Evolutionary conservation across 2,888 invertebrate genomes (phyloP).

Genomic region (Perizoma flavofasciatum): DNA sequence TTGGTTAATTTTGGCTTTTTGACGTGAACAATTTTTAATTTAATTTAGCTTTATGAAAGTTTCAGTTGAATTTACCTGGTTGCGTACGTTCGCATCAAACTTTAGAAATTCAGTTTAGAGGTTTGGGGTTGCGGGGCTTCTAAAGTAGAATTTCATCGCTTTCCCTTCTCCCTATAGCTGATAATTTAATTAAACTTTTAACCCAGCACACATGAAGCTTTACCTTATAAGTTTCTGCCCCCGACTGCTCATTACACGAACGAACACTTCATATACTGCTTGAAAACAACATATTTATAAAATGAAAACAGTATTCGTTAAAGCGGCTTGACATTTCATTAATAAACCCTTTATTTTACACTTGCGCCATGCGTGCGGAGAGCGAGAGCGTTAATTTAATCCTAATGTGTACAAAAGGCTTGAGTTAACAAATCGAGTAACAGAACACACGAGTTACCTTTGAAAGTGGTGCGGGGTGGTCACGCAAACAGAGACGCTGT

Average conservation of each 20-base stretch:
- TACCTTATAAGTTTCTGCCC: slow-evolving; percentile 18
- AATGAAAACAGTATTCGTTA: slow-evolving; percentile 18
- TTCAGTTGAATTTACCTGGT: slow-evolving; percentile 54
- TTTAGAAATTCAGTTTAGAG: slow-evolving; percentile 27
- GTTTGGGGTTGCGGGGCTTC: slow-evolving; percentile 22
- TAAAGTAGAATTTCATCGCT: slow-evolving; percentile 25
- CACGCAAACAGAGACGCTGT: slow-evolving; percentile 55
- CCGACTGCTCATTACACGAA: slow-evolving; percentile 24
- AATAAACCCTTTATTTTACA: slow-evolving; percentile 20
- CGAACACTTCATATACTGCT: slow-evolving; percentile 16
- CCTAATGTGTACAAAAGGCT: slow-evolving; percentile 35
- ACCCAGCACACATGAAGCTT: slow-evolving; percentile 22
- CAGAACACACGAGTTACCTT: slow-evolving; percentile 29
- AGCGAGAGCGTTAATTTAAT: slow-evolving; percentile 29
- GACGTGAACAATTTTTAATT: slow-evolving; percentile 58
- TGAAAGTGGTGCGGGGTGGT: slow-evolving; percentile 45
- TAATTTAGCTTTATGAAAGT: slow-evolving; percentile 55
- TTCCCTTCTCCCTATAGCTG: slow-evolving; percentile 19
- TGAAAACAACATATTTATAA: slow-evolving; percentile 8
- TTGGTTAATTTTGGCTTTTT: slow-evolving; percentile 73
- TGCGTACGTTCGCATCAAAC: slow-evolving; percentile 31
- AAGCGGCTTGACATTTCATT: slow-evolving; percentile 20
- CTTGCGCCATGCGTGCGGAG: slow-evolving; percentile 15
- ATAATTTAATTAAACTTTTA: slow-evolving; percentile 33
- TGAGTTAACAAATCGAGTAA: slow-evolving; percentile 34